Evolutionary conservation across 2,797 vertebrate species (phyloP).

Genomic region (Cyprinodon diabolis): DNA sequence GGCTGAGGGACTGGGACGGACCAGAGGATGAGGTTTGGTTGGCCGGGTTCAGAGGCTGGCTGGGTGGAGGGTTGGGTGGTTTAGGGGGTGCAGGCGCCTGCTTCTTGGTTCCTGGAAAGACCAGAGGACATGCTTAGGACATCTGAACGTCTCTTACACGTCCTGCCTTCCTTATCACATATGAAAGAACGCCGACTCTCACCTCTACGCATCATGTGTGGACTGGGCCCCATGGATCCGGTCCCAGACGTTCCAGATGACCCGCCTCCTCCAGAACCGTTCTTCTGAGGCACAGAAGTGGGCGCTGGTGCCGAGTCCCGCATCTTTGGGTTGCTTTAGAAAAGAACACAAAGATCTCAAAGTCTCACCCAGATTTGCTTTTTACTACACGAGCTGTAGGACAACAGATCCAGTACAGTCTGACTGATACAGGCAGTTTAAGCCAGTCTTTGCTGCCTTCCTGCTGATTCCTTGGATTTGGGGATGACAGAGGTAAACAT

Average conservation of each 20-base stretch:
- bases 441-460: constrained; percentile 44
- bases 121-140: background rate
- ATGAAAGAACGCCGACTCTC: constrained; percentile 16
- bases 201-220: constrained; percentile 92
- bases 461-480: constrained; percentile 64
- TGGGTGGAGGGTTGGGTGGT: constrained; percentile 87
- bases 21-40: constrained; percentile 65
- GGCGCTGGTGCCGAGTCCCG: constrained; percentile 83
- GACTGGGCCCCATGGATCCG: constrained; percentile 87
- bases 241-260: constrained; percentile 71
- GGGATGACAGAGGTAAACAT: constrained; percentile 41
- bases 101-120: constrained; percentile 89
- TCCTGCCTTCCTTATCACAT: background rate
- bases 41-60: constrained; percentile 81
- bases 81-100: constrained; percentile 97
- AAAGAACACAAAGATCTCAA: background rate
- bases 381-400: constrained; percentile 26
- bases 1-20: constrained; percentile 79
- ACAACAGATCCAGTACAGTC: constrained; percentile 20
- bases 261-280: constrained; percentile 69
- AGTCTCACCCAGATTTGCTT: constrained; percentile 33
- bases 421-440: constrained; percentile 26
- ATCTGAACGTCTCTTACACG: background rate
- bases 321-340: constrained; percentile 80
- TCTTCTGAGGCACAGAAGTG: constrained; percentile 82